These are phyloP conservation scores for Hydractinia echinata DNA, from an alignment of 30 jellyfish, hydroid and myxozoan species.

Conservation along the genomic window DNA sequence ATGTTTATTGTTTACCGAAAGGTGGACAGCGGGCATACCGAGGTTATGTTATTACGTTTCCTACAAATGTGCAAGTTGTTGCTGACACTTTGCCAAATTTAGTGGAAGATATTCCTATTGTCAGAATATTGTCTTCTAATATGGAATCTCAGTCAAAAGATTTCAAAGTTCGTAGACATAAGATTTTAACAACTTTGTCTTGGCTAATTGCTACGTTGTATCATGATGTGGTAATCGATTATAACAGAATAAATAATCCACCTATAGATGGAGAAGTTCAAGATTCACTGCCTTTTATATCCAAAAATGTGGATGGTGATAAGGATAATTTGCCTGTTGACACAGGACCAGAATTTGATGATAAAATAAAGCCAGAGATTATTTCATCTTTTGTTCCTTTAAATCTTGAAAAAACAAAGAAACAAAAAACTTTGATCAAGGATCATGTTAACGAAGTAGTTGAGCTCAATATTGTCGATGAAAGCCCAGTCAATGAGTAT, in stretches of 20 bases:
- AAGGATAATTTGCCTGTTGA: not conserved
- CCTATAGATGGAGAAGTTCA: constrained; percentile 27
- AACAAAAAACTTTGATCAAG: not conserved
- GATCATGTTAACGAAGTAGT: not conserved
- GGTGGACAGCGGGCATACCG: constrained; percentile 24
- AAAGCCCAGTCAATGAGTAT: constrained; percentile 14
- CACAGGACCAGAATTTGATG: constrained; percentile 15
- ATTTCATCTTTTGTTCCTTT: not conserved
- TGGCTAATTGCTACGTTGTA: constrained; percentile 12
- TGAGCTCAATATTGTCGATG: constrained; percentile 29
- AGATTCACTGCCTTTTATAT: not conserved
- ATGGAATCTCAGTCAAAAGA: constrained; percentile 2
- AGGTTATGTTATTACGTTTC: constrained; percentile 40
- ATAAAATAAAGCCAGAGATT: not conserved
- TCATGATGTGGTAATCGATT: constrained; percentile 5
- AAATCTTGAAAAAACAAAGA: not conserved
- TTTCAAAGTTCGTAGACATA: constrained; percentile 11
- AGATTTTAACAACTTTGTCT: constrained; percentile 12
- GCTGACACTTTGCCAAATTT: constrained; percentile 33
- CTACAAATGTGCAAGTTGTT: constrained; percentile 16
- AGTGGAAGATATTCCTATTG: constrained; percentile 26
- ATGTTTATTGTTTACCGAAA: too few relatives aligned
- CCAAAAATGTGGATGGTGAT: not conserved
- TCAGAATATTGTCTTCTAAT: not conserved
- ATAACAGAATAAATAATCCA: not conserved